phyloP scores from a whole-genome alignment of 2,888 invertebrate genomes.

The Tipula lateralis region DNA sequence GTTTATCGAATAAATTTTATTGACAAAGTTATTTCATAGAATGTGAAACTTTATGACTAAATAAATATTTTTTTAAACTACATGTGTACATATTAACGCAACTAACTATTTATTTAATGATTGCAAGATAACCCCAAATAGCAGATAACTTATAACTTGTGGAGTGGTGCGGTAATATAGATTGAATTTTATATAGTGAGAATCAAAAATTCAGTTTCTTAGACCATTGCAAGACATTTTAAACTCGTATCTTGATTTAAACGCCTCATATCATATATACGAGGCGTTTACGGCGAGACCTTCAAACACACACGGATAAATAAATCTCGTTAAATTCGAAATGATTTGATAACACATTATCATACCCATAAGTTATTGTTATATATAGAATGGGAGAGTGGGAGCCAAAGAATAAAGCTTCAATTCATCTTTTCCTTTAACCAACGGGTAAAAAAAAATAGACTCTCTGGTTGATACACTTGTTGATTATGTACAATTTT shows the following conservation, averaged over 20 bases:
- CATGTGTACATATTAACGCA: no score
- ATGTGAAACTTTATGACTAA: no score
- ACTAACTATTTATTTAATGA: neutral
- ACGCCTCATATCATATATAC: neutral
- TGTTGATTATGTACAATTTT: neutral
- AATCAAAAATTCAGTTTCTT: neutral
- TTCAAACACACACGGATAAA: neutral
- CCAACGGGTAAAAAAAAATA: neutral
- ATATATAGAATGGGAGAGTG: neutral
- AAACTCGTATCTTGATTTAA: neutral
- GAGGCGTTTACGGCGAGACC: neutral
- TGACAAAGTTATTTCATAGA: no score
- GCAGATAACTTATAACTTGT: neutral
- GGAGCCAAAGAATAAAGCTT: neutral
- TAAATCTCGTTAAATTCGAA: neutral
- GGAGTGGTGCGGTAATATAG: neutral
- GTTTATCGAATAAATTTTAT: no score
- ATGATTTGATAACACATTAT: neutral
- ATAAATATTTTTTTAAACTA: no score
- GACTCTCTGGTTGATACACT: neutral
- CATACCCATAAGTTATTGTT: neutral
- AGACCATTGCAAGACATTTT: neutral
- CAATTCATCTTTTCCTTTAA: neutral
- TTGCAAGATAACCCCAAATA: neutral
- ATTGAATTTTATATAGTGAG: neutral